A percentile compares a stretch with the other conserved stretches of the same genome.
These are phyloP conservation scores for Dipodomys stephensi DNA, from an alignment of 2,113 vertebrate genomes.

Conservation along the genomic window DNA sequence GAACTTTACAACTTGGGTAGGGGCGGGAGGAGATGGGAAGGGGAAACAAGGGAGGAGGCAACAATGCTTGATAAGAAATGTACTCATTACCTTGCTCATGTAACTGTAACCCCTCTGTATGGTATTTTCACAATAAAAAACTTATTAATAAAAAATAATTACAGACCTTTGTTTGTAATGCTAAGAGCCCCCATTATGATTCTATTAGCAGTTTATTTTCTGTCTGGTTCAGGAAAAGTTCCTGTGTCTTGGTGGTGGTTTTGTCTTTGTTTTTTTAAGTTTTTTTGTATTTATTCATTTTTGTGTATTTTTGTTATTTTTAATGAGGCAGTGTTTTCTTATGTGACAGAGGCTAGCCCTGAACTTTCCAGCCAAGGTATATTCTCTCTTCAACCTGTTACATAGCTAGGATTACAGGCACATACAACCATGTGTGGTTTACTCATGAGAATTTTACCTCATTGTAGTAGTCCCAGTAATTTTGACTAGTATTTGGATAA, in stretches of 20 bases:
- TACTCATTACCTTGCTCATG: too few species aligned
- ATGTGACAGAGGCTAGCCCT: background rate
- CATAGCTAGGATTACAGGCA: background rate
- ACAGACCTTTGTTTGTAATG: background rate
- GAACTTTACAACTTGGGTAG: too few species aligned
- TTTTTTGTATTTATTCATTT: background rate
- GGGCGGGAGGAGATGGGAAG: too few species aligned
- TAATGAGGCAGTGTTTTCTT: background rate
- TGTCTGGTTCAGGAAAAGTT: background rate
- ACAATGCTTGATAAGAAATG: too few species aligned
- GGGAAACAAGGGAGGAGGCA: too few species aligned
- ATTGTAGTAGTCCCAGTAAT: background rate
- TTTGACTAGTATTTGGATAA: background rate
- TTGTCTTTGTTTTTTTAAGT: background rate
- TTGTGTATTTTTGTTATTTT: background rate
- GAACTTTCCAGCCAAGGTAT: background rate
- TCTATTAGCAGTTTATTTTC: background rate
- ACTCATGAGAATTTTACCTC: background rate
- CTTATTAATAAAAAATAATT: background rate
- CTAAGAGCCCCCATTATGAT: constrained; percentile 6
- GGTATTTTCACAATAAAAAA: too few species aligned
- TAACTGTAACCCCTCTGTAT: too few species aligned
- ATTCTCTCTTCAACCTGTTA: background rate
- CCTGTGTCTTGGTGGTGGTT: too few species aligned
- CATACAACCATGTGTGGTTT: too few species aligned